Evolutionary conservation across 2,113 vertebrate species (phyloP), one percentile per base, ranked within the genome.

Genomic region (Stigmatopora argus): DNA sequence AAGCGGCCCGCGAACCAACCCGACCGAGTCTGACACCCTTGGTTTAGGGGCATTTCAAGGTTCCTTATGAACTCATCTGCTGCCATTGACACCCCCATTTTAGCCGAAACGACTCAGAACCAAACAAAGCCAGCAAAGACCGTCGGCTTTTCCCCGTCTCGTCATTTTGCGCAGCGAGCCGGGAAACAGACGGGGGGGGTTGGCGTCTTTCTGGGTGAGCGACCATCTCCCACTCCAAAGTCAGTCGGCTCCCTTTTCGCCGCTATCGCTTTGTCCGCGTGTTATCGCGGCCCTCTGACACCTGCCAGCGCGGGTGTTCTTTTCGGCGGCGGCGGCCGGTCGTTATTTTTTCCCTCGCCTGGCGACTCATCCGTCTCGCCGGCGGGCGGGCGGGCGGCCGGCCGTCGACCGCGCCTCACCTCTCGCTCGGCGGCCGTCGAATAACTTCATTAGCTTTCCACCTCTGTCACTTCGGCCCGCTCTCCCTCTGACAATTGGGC

Each of bases 401-500:
- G 86, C 89, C 89, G 88, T 89, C 89, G 84, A 78, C 79, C 87
- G 64, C 66, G 71, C 84, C 86, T 90, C 89, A 89, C 89, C 89
- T 89, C 86, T 88, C 83, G 85, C 87, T 89, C 86, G 64, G 68
- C 75, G 85, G 84, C 84, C 89, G 86, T 90, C 87, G 89, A 88
- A 87, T 89, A 89, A 89, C 90, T 90, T 91, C 89, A 91, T 90
- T 91, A 91, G 87, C 89, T 88, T 87, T 88, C 86, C 88, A 90
- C 89, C 90, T 90, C 89, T 90, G 89, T 90, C 89, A 90, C 73
- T 77, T 77, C 65, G 64, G 83, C 77, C 84, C 86, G 89, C 85
- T 89, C 85, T 76, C 83, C 83, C 79, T 83, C 81, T 89, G 86
- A 90, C 84, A 89, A 89, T 84, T 83, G 87, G 84, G 85, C 84